phyloP scores from a whole-genome alignment of 2,797 vertebrate genomes.

The Botia kubotai region DNA sequence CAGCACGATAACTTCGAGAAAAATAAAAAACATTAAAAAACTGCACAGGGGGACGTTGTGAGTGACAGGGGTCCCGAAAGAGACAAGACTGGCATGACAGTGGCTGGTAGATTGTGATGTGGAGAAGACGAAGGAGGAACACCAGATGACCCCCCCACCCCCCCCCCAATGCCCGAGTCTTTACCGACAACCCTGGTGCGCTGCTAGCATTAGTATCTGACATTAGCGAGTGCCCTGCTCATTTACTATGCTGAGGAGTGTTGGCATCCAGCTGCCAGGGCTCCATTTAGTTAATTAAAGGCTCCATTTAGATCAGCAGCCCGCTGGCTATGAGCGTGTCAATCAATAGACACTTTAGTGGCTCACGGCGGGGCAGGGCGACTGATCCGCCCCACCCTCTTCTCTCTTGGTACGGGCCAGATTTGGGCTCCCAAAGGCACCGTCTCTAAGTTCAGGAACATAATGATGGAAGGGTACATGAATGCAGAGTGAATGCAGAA shows the following conservation, averaged over 20 bases:
- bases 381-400: conserved; percentile 16
- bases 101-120: conserved; percentile 23
- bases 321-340: conserved; percentile 77
- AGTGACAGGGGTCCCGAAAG: conserved; percentile 50
- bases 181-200: conserved; percentile 43
- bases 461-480: neutral
- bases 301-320: conserved; percentile 82
- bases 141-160: conserved; percentile 21
- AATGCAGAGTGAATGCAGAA: conserved; percentile 6
- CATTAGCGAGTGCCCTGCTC: conserved; percentile 71
- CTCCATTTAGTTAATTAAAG: conserved; percentile 89
- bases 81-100: conserved; percentile 48
- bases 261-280: conserved; percentile 75
- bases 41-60: conserved; percentile 54
- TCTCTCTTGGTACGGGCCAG: neutral
- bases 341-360: conserved; percentile 75
- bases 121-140: conserved; percentile 25
- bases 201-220: conserved; percentile 63
- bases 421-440: neutral
- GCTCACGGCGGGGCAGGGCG: conserved; percentile 22
- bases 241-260: conserved; percentile 68
- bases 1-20: conserved; percentile 35
- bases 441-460: conserved; percentile 11
- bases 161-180: conserved; percentile 31
- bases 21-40: conserved; percentile 28